phyloP scores from a whole-genome alignment of 2,113 vertebrate species.

The Cyanistes caeruleus region DNA sequence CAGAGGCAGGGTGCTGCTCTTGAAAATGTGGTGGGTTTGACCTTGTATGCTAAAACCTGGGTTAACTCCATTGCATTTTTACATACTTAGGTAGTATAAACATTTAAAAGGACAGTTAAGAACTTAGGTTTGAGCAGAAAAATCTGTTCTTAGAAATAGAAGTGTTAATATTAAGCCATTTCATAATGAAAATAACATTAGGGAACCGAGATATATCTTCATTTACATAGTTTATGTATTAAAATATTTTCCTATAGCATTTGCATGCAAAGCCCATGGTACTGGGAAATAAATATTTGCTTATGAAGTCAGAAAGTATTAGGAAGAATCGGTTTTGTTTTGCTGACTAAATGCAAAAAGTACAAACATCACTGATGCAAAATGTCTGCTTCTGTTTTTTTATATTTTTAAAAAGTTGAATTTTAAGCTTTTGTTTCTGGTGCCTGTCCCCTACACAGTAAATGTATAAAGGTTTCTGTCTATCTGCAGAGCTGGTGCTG shows the following conservation, averaged over 20 bases:
- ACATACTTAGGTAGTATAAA: neutral
- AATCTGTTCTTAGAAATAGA: neutral
- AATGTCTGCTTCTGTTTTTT: fast-evolving
- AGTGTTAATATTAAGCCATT: neutral
- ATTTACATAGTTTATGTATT: neutral
- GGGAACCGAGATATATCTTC: neutral
- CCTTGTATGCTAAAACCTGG: neutral
- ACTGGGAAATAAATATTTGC: neutral
- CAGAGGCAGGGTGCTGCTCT: neutral
- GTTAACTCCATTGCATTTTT: neutral
- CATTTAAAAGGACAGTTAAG: neutral
- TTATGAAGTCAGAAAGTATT: neutral
- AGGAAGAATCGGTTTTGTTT: neutral
- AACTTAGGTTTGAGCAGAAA: neutral
- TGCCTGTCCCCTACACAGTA: neutral
- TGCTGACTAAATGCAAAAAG: neutral
- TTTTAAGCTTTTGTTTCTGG: neutral
- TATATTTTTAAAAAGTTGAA: neutral
- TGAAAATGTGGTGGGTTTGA: neutral
- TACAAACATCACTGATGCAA: neutral
- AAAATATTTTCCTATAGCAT: neutral
- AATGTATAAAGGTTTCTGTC: neutral
- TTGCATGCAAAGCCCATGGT: neutral
- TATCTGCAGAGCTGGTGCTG: neutral
- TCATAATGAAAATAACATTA: neutral